phyloP scores from a whole-genome alignment of 1,140 invertebrate species.

The Drosophila bocki region DNA sequence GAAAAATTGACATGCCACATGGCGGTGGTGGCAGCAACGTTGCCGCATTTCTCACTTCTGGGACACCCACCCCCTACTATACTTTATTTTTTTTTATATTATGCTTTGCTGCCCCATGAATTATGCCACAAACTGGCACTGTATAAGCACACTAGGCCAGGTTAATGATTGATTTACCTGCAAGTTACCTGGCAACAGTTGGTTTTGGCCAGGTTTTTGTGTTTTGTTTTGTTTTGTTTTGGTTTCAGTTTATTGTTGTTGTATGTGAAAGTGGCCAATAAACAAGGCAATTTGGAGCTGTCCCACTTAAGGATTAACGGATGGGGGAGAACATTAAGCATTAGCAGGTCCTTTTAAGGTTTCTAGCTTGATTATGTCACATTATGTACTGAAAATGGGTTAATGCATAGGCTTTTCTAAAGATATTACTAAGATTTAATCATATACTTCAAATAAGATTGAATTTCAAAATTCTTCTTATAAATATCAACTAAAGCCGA shows the following conservation, averaged over 20 bases:
- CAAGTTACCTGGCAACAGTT: constrained; percentile 75
- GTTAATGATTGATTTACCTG: constrained; percentile 12
- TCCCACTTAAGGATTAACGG: constrained; percentile 14
- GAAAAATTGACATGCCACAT: constrained; percentile 70
- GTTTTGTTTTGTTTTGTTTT: constrained; percentile 16
- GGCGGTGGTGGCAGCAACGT: constrained; percentile 39
- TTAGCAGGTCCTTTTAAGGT: not conserved
- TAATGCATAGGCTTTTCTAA: too few relatives aligned
- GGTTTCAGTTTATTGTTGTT: not conserved
- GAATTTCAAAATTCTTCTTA: too few relatives aligned
- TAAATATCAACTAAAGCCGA: not conserved
- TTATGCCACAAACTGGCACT: constrained; percentile 46
- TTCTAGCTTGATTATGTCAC: not conserved
- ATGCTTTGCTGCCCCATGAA: constrained; percentile 50
- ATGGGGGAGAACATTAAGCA: not conserved
- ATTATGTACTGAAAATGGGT: not conserved
- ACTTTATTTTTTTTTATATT: constrained; percentile 28
- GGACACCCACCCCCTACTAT: not conserved
- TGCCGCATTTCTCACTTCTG: constrained; percentile 59
- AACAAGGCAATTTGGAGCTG: constrained; percentile 24
- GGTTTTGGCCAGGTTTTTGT: constrained; percentile 62
- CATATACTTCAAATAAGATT: too few relatives aligned
- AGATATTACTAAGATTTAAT: not conserved
- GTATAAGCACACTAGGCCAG: constrained; percentile 6
- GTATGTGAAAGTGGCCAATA: constrained; percentile 48